These are phyloP conservation scores for Acrocephalus arundinaceus DNA, from an alignment of 2,113 vertebrate species.

Conservation along the genomic window DNA sequence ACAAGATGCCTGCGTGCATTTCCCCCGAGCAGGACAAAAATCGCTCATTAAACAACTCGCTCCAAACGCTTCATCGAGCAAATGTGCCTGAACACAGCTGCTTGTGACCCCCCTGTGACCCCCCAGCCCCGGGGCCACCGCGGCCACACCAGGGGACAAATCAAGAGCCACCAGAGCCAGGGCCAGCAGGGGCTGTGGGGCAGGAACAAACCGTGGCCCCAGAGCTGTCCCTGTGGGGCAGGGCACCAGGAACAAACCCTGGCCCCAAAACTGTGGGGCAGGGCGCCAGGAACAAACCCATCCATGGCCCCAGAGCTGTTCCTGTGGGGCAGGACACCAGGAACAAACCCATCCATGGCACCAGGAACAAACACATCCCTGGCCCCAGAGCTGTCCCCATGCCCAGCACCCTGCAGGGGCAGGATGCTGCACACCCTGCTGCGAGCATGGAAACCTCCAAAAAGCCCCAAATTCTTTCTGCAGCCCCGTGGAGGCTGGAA, in stretches of 20 bases:
- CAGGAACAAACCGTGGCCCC: neutral
- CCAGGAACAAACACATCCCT: accelerated
- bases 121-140: neutral
- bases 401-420: neutral
- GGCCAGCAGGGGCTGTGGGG: neutral
- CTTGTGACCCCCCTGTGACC: neutral
- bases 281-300: too few species aligned
- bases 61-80: neutral
- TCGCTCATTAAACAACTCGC: neutral
- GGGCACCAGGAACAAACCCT: neutral
- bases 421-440: accelerated
- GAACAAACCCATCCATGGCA: accelerated
- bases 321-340: neutral
- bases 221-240: neutral
- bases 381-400: neutral
- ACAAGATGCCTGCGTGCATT: accelerated
- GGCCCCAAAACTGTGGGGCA: too few species aligned
- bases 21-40: neutral
- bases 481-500: accelerated
- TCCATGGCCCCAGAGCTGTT: too few species aligned
- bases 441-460: neutral
- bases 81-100: neutral
- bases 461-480: neutral
- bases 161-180: neutral
- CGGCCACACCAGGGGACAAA: neutral